Evolutionary conservation across 2,113 vertebrate species (phyloP).

Genomic region (Fulica atra): DNA sequence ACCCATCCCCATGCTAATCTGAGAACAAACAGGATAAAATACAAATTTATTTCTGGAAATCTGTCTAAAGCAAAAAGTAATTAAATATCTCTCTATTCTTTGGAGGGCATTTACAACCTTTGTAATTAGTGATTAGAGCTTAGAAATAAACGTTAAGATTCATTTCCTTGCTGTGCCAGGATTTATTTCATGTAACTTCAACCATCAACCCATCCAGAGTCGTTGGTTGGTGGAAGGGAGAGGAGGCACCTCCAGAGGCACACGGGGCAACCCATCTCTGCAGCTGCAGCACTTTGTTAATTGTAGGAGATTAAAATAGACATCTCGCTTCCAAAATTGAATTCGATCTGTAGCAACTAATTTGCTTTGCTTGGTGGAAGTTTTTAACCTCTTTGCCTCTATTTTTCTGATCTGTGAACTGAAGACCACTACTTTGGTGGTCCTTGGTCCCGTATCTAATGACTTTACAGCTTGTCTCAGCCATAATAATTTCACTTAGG

Average conservation of each 20-base stretch:
- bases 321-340: neutral
- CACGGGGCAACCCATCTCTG: accelerated
- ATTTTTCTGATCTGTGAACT: neutral
- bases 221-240: neutral
- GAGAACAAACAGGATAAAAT: conserved; percentile 61
- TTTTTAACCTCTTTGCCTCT: neutral
- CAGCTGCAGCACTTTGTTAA: neutral
- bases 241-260: neutral
- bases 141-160: neutral
- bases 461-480: neutral
- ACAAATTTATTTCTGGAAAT: conserved; percentile 51
- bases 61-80: conserved; percentile 37
- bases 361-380: neutral
- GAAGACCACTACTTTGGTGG: neutral
- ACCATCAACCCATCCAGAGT: neutral
- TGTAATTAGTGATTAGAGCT: conserved; percentile 18
- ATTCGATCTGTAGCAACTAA: neutral
- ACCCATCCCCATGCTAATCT: conserved; percentile 38
- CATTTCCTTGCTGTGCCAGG: neutral
- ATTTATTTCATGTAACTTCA: neutral
- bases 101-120: conserved; percentile 27
- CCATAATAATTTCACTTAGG: neutral
- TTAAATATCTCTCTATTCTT: conserved; percentile 46
- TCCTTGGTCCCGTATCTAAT: neutral
- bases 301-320: neutral